Base-by-base conservation (phyloP, 2,113 vertebrate species). In the Balaenoptera acutorostrata region DNA sequence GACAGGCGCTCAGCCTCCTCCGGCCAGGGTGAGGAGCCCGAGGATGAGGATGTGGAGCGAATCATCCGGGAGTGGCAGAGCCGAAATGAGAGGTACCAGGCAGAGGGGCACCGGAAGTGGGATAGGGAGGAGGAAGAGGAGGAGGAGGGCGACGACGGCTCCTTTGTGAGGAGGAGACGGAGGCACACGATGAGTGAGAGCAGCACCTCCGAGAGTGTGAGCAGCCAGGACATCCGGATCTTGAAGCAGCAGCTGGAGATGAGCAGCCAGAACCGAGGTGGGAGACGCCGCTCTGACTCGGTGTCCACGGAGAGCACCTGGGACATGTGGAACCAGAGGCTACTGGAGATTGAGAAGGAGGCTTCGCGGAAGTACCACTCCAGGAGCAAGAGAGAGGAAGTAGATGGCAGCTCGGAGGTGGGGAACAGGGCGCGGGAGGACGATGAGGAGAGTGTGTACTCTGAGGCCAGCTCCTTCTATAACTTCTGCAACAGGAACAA, bases 401-500 rank as follows among this genome's bases (percentile, higher is more conserved):
- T 61, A 6, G 98, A 46, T 55, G 23, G 20, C 0, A 55, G 95
- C 52, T 85, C 98, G 0, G 97, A 98, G 88, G 82, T 31, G 0
- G 98, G 98, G 96, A 90, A 94, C 94, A 33, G 95, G 82, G 88
- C 15, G 44, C 93, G 94, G 0, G 99, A 97, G 61, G 99, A 99
- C 0, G 99, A 99, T 4, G 98, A 98, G 0, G 99, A 99, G 66
- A 99, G 99, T 0, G 95, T 99, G 25, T 77, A 99, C 75, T 99
- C 99, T 0, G 99, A 99, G 93, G 98, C 98, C 84, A 98, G 99
- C 94, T 99, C 99, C 64, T 99, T 99, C 98, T 99, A 99, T 93
- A 99, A 99, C 97, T 99, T 99, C 97, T 99, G 99, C 98, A 98
- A 99, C 97, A 99, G 99, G 93, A 99, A 99, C 97, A 99, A 99